A percentile compares a stretch with the other conserved stretches of the same genome.
phyloP scores from a whole-genome alignment of 1,140 invertebrate species.

The Lordiphosa clarofinis region DNA sequence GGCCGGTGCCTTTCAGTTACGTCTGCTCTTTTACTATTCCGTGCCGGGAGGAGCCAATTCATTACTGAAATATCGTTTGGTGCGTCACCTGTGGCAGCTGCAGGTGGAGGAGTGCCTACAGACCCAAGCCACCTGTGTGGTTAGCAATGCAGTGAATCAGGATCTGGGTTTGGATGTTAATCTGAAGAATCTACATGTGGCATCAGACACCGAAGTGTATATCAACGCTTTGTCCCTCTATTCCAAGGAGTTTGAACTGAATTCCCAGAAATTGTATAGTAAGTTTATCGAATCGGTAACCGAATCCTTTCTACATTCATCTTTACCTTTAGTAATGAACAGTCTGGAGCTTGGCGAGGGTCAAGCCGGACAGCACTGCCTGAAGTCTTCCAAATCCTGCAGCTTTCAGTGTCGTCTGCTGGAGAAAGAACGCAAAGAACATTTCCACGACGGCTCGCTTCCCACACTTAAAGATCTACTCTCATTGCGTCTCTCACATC shows the following conservation, averaged over 20 bases:
- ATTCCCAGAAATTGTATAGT: conserved; percentile 57
- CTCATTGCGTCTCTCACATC: conserved; percentile 50
- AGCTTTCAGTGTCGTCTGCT: conserved; percentile 61
- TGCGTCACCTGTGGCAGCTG: conserved; percentile 86
- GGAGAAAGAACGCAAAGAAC: conserved; percentile 21
- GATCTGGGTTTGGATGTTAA: conserved; percentile 84
- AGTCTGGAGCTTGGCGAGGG: conserved; percentile 59
- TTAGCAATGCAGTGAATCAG: conserved; percentile 80
- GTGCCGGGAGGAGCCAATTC: conserved; percentile 79
- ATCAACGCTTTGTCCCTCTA: conserved; percentile 65
- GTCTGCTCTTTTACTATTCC: conserved; percentile 88
- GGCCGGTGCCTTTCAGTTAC: conserved; percentile 83
- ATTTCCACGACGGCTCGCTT: conserved; percentile 22
- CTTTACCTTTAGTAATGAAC: conserved; percentile 53
- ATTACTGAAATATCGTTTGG: conserved; percentile 83
- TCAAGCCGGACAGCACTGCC: conserved; percentile 52
- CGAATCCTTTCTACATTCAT: no score
- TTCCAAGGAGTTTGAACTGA: conserved; percentile 62
- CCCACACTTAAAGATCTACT: conserved; percentile 44
- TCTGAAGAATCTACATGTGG: conserved; percentile 85
- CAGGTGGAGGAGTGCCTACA: conserved; percentile 85
- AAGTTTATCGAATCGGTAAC: conserved; percentile 21
- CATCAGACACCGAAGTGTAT: conserved; percentile 83
- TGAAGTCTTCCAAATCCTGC: conserved; percentile 58
- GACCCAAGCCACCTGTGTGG: conserved; percentile 81